Evolutionary conservation across 2,888 invertebrate species (phyloP).

Genomic region (Agrypnus murinus): DNA sequence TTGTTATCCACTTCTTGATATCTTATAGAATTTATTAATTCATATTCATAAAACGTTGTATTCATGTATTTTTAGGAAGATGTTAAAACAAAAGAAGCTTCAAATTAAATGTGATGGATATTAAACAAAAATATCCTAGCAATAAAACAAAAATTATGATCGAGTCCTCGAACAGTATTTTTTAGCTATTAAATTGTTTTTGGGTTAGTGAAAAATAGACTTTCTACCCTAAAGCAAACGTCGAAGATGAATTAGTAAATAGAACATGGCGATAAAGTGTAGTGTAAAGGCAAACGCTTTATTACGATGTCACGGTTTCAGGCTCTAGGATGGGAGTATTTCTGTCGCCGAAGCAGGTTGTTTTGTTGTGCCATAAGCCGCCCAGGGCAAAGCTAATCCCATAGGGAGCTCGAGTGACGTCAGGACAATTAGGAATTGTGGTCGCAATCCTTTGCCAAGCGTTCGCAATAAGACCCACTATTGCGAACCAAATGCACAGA

Average conservation of each 20-base stretch:
- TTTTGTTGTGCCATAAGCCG: constrained; percentile 52
- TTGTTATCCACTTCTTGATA: no score
- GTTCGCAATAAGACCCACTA: constrained; percentile 30
- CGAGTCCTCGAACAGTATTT: no score
- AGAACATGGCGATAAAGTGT: constrained; percentile 21
- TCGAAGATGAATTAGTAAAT: constrained; percentile 30
- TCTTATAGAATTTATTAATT: no score
- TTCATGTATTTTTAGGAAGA: no score
- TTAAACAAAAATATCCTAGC: no score
- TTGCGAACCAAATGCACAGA: constrained; percentile 30
- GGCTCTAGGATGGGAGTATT: constrained; percentile 37
- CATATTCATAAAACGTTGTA: no score
- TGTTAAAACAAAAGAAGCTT: no score
- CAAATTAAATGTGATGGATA: no score
- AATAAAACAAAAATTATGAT: no score
- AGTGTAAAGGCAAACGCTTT: constrained; percentile 26
- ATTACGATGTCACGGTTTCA: constrained; percentile 31
- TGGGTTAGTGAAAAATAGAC: background rate
- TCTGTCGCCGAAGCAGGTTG: constrained; percentile 49
- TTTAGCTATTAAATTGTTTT: no score
- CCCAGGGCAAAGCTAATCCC: constrained; percentile 53
- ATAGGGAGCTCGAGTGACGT: constrained; percentile 54
- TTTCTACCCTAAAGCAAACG: background rate
- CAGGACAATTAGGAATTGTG: constrained; percentile 57
- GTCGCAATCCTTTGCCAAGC: constrained; percentile 38